Evolutionary conservation across 2,888 invertebrate species (phyloP), one percentile per base, ranked within the genome.

Genomic region (Yponomeuta malinellus): DNA sequence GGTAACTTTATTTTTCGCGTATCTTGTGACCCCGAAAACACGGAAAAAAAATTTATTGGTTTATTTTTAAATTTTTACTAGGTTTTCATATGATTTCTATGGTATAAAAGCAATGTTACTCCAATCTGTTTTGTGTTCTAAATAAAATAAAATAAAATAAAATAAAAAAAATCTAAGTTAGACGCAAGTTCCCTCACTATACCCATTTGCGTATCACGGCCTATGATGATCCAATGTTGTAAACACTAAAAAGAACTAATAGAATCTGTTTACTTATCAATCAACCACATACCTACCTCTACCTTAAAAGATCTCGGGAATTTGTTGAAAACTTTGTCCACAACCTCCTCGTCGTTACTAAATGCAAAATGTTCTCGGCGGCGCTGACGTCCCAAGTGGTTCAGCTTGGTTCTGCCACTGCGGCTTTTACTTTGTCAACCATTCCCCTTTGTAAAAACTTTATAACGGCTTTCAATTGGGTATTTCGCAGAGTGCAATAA

Each of bases 321-420:
- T 59, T 59, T 12, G 12, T 15, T 59, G 52, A 59, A 59, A 59
- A 59, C 52, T 59, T 9, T 59, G 52, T 59, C 52, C 52, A 59
- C 52, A 59, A 59, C 9, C 31, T n/a, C 64, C 64, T n/a, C 65
- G 37, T 70, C 70, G 63, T 43, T 75, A 75, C 75, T 78, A 76
- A 77, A 78, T 75, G 75, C 73, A 75, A 75, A 78, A 76, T 75
- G 74, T 76, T 76, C 74, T 74, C 75, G 74, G 12, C n/a, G 59
- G 10, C 52, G 15, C 15, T 15, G 52, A 12, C 23, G 37, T 71
- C 65, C 65, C 65, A 65, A 65, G 65, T 31, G 65, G 31, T 59
- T 59, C 52, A 59, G 10, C 23, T 23, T 23, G 23, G 23, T 23
- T 23, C 65, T 65, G 31, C 65, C n/a, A 67, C 43, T 67, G 67